Evolutionary conservation across 1,140 invertebrate species (phyloP).

Genomic region (Globodera rostochiensis): DNA sequence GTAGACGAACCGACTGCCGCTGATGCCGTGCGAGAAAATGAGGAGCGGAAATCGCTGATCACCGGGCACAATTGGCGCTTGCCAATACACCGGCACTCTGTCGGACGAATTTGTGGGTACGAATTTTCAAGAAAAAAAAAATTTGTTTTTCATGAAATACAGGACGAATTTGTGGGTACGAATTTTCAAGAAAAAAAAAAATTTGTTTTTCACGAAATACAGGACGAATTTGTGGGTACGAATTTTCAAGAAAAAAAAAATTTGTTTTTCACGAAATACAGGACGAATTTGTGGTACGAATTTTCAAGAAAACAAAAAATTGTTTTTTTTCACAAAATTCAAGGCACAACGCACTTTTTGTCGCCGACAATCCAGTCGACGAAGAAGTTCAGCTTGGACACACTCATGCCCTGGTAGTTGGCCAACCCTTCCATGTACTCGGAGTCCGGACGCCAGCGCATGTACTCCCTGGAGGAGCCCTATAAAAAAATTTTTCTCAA

Average conservation of each 20-base stretch:
- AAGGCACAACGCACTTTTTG: not conserved
- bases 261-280: not conserved
- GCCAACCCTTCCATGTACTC: conserved; percentile 12
- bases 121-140: not conserved
- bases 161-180: not conserved
- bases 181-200: not conserved
- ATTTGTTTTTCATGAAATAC: not conserved
- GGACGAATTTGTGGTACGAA: not conserved
- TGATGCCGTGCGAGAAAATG: conserved; percentile 75
- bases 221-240: too few species aligned
- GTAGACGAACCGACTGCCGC: conserved; percentile 72
- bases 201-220: not conserved
- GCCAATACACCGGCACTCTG: conserved; percentile 32
- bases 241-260: not conserved
- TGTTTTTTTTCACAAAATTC: too few species aligned
- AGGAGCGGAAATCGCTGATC: conserved; percentile 71
- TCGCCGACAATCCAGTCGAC: conserved; percentile 4
- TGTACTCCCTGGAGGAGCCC: not conserved
- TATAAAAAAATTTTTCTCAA: too few species aligned
- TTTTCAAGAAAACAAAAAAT: not conserved
- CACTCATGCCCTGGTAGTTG: not conserved
- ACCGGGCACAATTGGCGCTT: conserved; percentile 51
- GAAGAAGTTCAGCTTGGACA: conserved; percentile 2
- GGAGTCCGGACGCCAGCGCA: conserved; percentile 2
- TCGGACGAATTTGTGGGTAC: too few species aligned